phyloP scores from a whole-genome alignment of 92 coral and sea anemone genomes.

The Parazoanthus atlanticus region DNA sequence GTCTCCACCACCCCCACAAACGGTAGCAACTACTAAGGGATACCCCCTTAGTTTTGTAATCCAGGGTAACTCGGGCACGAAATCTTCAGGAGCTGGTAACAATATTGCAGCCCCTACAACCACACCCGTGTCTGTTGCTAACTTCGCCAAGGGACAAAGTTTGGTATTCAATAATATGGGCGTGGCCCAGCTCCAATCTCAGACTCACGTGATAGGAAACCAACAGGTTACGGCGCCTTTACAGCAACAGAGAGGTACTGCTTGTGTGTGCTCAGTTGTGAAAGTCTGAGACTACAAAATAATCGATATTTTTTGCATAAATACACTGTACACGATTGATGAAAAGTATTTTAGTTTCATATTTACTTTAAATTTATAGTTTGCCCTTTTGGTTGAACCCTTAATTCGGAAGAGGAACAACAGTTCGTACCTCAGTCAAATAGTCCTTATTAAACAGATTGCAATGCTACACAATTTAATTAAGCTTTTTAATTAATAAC shows the following conservation, averaged over 20 bases:
- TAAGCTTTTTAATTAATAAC: too few relatives aligned
- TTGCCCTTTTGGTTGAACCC: not conserved
- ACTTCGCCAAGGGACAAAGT: constrained; percentile 80
- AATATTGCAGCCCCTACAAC: constrained; percentile 54
- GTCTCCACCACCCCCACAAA: constrained; percentile 85
- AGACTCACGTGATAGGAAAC: constrained; percentile 71
- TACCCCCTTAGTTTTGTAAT: constrained; percentile 91
- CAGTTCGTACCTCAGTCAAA: too few relatives aligned
- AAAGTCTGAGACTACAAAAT: too few relatives aligned
- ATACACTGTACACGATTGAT: constrained; percentile 8
- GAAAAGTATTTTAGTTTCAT: not conserved
- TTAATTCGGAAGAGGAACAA: too few relatives aligned
- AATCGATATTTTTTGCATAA: not conserved
- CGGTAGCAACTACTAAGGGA: constrained; percentile 71
- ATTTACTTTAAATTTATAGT: not conserved
- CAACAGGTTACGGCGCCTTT: constrained; percentile 76
- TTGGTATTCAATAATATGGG: constrained; percentile 91
- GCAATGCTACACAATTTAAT: too few relatives aligned
- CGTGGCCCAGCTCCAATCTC: constrained; percentile 84
- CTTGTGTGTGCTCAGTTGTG: not conserved
- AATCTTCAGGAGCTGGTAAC: constrained; percentile 41
- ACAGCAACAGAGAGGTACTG: constrained; percentile 78
- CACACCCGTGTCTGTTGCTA: constrained; percentile 50
- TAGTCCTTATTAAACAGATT: too few relatives aligned
- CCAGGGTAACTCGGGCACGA: constrained; percentile 63